These are phyloP conservation scores for Paradoxurus hermaphroditus DNA, from an alignment of 2,113 vertebrate genomes.

Conservation along the genomic window DNA sequence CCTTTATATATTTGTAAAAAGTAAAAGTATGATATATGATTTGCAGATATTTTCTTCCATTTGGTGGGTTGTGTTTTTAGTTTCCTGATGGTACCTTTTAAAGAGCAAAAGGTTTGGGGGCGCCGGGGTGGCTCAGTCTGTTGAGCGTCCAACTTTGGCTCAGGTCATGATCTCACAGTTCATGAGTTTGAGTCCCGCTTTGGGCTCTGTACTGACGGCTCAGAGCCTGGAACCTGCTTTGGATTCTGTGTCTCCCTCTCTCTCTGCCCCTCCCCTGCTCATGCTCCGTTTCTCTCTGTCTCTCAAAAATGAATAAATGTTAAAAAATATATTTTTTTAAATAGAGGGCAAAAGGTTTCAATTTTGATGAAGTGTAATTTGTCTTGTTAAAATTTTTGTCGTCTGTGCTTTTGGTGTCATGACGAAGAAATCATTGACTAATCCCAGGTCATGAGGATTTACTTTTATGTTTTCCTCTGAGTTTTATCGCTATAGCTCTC, in stretches of 20 bases:
- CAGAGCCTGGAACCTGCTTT: too few relatives aligned
- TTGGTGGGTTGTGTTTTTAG: not conserved
- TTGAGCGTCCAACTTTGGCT: too few relatives aligned
- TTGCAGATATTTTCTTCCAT: not conserved
- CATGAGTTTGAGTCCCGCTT: too few relatives aligned
- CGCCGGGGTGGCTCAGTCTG: too few relatives aligned
- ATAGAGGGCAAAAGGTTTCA: not conserved
- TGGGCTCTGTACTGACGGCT: too few relatives aligned
- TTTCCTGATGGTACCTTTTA: not conserved
- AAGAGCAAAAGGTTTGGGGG: not conserved
- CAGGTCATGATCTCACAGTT: too few relatives aligned
- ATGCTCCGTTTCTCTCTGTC: too few relatives aligned
- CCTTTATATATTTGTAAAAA: not conserved
- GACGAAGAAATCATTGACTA: conserved; percentile 4
- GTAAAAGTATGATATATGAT: not conserved
- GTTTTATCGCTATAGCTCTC: not conserved
- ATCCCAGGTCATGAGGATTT: not conserved
- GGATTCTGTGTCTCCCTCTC: too few relatives aligned
- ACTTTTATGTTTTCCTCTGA: not conserved
- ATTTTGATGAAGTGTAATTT: not conserved
- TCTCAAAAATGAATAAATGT: too few relatives aligned
- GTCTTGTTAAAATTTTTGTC: not conserved
- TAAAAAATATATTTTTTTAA: too few relatives aligned
- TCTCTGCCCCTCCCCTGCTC: too few relatives aligned
- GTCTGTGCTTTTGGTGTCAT: not conserved